These are phyloP conservation scores for Cyclargus thomasi DNA, from an alignment of 1,140 invertebrate species.

Conservation along the genomic window DNA sequence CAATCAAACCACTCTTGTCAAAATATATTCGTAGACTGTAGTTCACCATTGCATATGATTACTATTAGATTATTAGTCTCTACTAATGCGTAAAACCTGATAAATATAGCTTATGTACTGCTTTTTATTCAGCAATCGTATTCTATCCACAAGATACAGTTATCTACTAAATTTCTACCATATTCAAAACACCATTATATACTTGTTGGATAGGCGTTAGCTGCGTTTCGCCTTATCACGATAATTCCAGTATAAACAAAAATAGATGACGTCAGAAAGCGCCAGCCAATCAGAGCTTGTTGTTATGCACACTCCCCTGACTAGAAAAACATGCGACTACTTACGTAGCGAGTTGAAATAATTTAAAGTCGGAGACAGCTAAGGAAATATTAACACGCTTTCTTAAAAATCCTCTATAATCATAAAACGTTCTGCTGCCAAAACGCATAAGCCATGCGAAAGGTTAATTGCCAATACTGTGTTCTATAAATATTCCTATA, in stretches of 20 bases:
- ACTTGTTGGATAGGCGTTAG: neutral
- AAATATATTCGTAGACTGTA: conserved; percentile 2
- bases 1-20: neutral
- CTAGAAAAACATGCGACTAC: neutral
- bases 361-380: neutral
- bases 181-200: neutral
- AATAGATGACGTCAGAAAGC: conserved; percentile 2
- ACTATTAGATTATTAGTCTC: neutral
- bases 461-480: conserved; percentile 6
- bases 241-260: conserved; percentile 12
- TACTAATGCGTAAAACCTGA: too few species aligned
- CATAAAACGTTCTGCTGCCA: neutral
- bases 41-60: conserved; percentile 1
- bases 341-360: neutral
- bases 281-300: conserved; percentile 3
- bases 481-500: conserved; percentile 2
- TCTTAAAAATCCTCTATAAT: neutral
- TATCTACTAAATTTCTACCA: conserved; percentile 1
- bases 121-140: neutral
- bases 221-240: neutral
- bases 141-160: neutral
- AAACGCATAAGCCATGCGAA: neutral
- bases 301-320: conserved; percentile 1
- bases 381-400: neutral
- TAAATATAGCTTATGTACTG: too few species aligned